phyloP scores from a whole-genome alignment of 1,140 invertebrate genomes.

The Lerema accius region DNA sequence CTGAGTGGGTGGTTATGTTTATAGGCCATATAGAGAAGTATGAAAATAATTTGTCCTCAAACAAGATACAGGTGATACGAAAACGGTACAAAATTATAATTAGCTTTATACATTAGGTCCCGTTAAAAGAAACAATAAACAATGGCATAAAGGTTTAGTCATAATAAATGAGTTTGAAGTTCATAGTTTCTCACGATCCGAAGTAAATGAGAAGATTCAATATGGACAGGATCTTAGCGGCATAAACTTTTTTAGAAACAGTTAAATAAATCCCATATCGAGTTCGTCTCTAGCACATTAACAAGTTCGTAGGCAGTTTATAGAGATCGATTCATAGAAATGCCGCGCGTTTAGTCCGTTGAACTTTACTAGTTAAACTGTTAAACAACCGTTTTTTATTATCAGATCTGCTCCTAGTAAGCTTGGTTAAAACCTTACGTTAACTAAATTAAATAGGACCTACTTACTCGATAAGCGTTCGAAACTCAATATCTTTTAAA shows the following conservation, averaged over 20 bases:
- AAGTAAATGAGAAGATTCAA: slow-evolving; percentile 22
- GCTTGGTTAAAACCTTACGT: too few relatives aligned
- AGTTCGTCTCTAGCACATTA: slow-evolving; percentile 32
- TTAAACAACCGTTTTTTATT: slow-evolving; percentile 8
- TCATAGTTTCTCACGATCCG: background rate
- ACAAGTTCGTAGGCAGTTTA: slow-evolving; percentile 29
- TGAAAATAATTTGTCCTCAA: slow-evolving; percentile 19
- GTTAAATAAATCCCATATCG: slow-evolving; percentile 22
- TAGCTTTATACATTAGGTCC: too few relatives aligned
- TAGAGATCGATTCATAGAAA: slow-evolving; percentile 31
- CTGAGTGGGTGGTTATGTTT: slow-evolving; percentile 50
- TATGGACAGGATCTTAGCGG: slow-evolving; percentile 17
- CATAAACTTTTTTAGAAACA: slow-evolving; percentile 26
- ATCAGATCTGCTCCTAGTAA: too few relatives aligned
- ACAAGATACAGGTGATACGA: background rate
- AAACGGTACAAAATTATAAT: background rate
- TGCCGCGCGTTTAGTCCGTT: slow-evolving; percentile 10
- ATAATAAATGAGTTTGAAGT: background rate
- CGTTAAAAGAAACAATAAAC: background rate
- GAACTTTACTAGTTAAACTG: slow-evolving; percentile 27
- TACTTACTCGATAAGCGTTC: too few relatives aligned
- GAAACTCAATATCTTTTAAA: too few relatives aligned
- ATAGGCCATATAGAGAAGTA: slow-evolving; percentile 48
- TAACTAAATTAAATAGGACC: too few relatives aligned
- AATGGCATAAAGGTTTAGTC: background rate